Evolutionary conservation across 2,888 invertebrate genomes (phyloP).

Genomic region (Drosophila ustulata): DNA sequence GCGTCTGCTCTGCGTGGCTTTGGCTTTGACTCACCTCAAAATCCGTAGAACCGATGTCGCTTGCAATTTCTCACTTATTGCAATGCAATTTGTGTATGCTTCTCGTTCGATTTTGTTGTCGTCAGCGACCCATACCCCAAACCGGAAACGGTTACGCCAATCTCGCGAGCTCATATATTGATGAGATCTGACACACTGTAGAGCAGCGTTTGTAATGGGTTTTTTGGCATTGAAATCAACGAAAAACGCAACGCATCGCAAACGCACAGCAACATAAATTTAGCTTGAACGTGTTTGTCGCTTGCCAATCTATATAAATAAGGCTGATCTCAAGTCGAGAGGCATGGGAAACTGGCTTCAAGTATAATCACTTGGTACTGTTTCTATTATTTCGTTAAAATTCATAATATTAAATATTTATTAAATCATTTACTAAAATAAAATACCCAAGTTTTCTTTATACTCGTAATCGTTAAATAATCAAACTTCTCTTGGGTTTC

Average conservation of each 20-base stretch:
- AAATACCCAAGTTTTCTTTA: background rate
- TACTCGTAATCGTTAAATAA: background rate
- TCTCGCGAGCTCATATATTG: slow-evolving; percentile 70
- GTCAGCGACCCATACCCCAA: slow-evolving; percentile 36
- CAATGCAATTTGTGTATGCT: slow-evolving; percentile 17
- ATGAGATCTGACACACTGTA: slow-evolving; percentile 68
- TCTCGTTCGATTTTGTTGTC: slow-evolving; percentile 36
- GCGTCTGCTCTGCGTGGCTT: slow-evolving; percentile 38
- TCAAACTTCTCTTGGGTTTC: background rate
- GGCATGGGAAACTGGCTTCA: slow-evolving; percentile 6
- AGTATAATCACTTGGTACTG: background rate
- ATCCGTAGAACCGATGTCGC: slow-evolving; percentile 43
- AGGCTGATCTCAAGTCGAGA: slow-evolving; percentile 19
- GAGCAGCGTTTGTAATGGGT: slow-evolving; percentile 65
- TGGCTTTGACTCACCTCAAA: slow-evolving; percentile 67
- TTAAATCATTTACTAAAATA: background rate
- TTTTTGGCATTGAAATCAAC: slow-evolving; percentile 73
- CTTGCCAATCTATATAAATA: slow-evolving; percentile 32
- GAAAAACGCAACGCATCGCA: slow-evolving; percentile 18
- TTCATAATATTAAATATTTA: background rate
- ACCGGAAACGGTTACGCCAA: slow-evolving; percentile 76
- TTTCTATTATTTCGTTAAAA: background rate
- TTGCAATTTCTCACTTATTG: slow-evolving; percentile 53
- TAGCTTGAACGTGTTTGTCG: slow-evolving; percentile 39
- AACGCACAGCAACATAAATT: slow-evolving; percentile 47